Conservation (phyloP, 2,888 invertebrate species). For the Buathra laborator region DNA sequence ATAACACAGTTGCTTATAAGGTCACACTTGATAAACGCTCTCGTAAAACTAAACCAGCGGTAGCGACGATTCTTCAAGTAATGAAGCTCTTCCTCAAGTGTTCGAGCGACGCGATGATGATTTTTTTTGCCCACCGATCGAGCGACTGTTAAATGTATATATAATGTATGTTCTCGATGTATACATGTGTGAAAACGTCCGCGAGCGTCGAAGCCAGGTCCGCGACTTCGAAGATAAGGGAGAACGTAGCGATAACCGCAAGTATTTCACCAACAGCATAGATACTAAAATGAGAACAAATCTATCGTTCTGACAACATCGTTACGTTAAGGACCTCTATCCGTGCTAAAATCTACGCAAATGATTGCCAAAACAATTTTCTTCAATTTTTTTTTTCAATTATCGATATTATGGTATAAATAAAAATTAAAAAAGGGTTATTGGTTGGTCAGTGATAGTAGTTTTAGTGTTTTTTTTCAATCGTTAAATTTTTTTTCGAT, state of each 20-base stretch:
- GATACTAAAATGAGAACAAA: constrained; percentile 14
- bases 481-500: too few species aligned
- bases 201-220: constrained; percentile 23
- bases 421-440: background rate
- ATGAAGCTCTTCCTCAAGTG: constrained; percentile 65
- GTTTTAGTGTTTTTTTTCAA: too few species aligned
- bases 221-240: constrained; percentile 55
- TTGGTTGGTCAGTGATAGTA: background rate
- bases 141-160: background rate
- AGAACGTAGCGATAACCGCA: constrained; percentile 40
- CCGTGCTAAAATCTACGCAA: too few species aligned
- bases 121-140: constrained; percentile 19
- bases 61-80: constrained; percentile 68
- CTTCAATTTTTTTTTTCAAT: too few species aligned
- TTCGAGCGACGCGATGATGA: constrained; percentile 42
- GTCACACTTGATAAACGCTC: constrained; percentile 76
- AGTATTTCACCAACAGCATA: constrained; percentile 23
- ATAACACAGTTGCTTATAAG: constrained; percentile 66
- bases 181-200: constrained; percentile 23
- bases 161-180: background rate
- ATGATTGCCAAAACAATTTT: too few species aligned
- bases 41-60: constrained; percentile 77
- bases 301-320: too few species aligned
- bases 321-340: too few species aligned
- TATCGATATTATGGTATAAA: background rate